phyloP scores from a whole-genome alignment of 2,113 vertebrate genomes.

The Poicephalus meyeri region DNA sequence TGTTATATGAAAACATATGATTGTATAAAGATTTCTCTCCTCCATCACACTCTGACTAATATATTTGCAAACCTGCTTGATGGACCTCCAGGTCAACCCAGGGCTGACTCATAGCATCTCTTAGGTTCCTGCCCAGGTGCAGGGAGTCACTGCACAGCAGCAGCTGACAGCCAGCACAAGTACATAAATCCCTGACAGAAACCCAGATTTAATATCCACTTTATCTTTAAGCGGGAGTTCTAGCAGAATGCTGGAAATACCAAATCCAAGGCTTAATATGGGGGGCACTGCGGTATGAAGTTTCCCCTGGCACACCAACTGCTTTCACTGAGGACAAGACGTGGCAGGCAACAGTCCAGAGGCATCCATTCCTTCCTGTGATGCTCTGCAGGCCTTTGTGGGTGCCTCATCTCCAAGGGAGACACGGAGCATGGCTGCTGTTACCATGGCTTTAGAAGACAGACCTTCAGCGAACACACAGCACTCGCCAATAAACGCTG shows the following conservation, averaged over 20 bases:
- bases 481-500: not conserved
- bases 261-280: not conserved
- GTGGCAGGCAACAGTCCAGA: not conserved
- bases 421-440: not conserved
- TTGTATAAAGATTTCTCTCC: not conserved
- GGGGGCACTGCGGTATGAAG: rapidly evolving
- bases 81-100: not conserved
- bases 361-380: not conserved
- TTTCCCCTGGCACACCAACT: not conserved
- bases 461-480: not conserved
- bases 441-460: not conserved
- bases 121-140: not conserved
- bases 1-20: not conserved
- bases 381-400: not conserved
- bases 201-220: not conserved
- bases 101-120: not conserved
- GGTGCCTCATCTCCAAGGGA: not conserved
- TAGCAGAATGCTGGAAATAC: not conserved
- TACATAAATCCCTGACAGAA: not conserved
- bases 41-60: not conserved
- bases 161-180: not conserved
- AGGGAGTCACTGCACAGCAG: not conserved
- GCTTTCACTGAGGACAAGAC: rapidly evolving
- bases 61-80: not conserved
- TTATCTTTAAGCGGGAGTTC: not conserved